Evolutionary conservation across 2,113 vertebrate species (phyloP).

Genomic region (Phaethon lepturus): DNA sequence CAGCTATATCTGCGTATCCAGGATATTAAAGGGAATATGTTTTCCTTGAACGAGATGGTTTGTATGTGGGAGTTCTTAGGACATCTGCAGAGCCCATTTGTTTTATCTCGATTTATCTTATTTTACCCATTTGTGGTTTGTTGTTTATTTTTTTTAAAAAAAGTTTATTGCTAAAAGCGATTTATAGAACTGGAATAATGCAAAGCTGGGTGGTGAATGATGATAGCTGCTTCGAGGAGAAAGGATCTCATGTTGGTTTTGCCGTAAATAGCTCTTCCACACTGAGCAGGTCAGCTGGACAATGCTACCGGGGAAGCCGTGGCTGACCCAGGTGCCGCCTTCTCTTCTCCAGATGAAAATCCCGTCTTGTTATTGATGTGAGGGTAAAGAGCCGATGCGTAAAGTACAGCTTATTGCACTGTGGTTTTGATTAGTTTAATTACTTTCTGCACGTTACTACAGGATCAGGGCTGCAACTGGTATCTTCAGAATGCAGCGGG

Average conservation of each 20-base stretch:
- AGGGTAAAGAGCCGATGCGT: slow-evolving; percentile 12
- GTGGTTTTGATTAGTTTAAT: slow-evolving; percentile 37
- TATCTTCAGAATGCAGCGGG: slow-evolving; percentile 12
- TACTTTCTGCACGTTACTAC: background rate
- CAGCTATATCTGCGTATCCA: slow-evolving; percentile 1
- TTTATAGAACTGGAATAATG: background rate
- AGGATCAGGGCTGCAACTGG: slow-evolving; percentile 21
- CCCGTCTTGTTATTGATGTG: background rate
- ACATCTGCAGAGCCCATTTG: background rate
- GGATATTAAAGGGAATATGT: slow-evolving; percentile 8
- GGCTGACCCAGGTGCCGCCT: background rate
- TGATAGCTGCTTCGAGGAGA: background rate
- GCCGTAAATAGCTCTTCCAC: background rate
- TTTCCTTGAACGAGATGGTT: slow-evolving; percentile 33
- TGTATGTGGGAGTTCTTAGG: background rate
- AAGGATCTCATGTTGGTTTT: background rate
- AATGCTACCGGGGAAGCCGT: background rate
- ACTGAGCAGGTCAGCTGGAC: background rate
- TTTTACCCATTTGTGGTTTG: background rate
- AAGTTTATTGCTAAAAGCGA: background rate
- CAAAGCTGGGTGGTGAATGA: background rate
- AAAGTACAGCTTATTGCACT: background rate
- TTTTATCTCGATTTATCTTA: background rate
- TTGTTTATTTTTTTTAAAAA: background rate
- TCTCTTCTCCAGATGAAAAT: background rate